phyloP scores from a whole-genome alignment of 1,140 invertebrate species.

The Manduca sexta region DNA sequence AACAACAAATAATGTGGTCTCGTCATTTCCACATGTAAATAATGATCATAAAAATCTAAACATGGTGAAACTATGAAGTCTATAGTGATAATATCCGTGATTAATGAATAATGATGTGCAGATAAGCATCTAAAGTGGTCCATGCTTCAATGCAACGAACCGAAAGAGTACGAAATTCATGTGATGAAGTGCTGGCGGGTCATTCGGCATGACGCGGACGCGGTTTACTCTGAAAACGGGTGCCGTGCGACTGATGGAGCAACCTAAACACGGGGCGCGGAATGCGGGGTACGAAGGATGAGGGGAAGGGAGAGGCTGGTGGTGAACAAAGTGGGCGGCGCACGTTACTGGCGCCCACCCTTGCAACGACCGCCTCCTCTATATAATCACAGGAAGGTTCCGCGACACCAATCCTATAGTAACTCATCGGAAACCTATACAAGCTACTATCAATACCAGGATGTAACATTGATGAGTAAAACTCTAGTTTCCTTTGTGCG shows the following conservation, averaged over 20 bases:
- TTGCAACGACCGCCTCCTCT: slow-evolving; percentile 36
- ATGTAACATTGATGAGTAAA: not conserved
- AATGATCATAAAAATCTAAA: not conserved
- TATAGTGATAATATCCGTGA: slow-evolving; percentile 21
- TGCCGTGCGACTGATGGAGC: slow-evolving; percentile 55
- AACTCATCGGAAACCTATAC: slow-evolving; percentile 17
- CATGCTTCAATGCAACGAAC: slow-evolving; percentile 70
- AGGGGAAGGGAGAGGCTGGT: slow-evolving; percentile 11
- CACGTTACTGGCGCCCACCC: slow-evolving; percentile 44
- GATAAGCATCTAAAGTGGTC: slow-evolving; percentile 63
- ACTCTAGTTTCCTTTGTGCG: too few species aligned
- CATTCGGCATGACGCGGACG: slow-evolving; percentile 59
- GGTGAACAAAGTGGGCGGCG: slow-evolving; percentile 31
- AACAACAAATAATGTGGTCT: too few species aligned
- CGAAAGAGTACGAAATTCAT: slow-evolving; percentile 49
- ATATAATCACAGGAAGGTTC: slow-evolving; percentile 58
- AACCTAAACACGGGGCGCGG: slow-evolving; percentile 5
- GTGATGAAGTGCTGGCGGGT: slow-evolving; percentile 50
- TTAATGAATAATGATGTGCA: slow-evolving; percentile 56
- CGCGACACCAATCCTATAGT: slow-evolving; percentile 39
- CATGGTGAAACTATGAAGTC: slow-evolving; percentile 12
- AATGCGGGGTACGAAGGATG: slow-evolving; percentile 9
- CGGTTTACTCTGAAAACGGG: slow-evolving; percentile 43
- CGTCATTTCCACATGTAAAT: not conserved
- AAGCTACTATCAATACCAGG: slow-evolving; percentile 4